phyloP scores from a whole-genome alignment of 2,888 invertebrate genomes.

The Malachius bipustulatus region DNA sequence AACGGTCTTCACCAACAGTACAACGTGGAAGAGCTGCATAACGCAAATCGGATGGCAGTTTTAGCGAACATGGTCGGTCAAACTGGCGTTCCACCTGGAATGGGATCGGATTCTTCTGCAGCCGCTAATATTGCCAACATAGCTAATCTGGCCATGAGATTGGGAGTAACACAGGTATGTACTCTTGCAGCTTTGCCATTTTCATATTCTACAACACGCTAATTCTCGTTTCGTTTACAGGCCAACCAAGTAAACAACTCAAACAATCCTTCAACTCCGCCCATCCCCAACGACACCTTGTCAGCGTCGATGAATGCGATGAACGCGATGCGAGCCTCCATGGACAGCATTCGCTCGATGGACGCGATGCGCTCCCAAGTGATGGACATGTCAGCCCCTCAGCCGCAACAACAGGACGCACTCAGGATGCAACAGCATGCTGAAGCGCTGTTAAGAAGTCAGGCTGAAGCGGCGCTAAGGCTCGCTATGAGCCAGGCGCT shows the following conservation, averaged over 20 bases:
- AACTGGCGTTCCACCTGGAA: constrained; percentile 45
- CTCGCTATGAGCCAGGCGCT: constrained; percentile 61
- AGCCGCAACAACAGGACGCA: constrained; percentile 35
- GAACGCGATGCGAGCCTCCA: constrained; percentile 48
- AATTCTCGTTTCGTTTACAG: constrained; percentile 21
- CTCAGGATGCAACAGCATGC: constrained; percentile 49
- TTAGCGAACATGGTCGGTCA: constrained; percentile 58
- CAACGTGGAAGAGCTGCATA: constrained; percentile 48
- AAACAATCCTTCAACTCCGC: constrained; percentile 38
- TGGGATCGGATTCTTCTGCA: constrained; percentile 41
- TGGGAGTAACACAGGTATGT: constrained; percentile 39
- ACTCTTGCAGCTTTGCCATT: neutral
- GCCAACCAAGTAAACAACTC: constrained; percentile 37
- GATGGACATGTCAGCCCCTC: constrained; percentile 37
- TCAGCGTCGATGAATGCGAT: constrained; percentile 44
- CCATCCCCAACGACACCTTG: constrained; percentile 36
- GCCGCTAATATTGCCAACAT: constrained; percentile 65
- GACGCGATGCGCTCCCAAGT: constrained; percentile 40
- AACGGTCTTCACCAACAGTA: constrained; percentile 52
- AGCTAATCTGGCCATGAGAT: constrained; percentile 60
- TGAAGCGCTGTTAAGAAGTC: constrained; percentile 69
- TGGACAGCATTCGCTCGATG: constrained; percentile 43
- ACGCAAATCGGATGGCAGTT: constrained; percentile 53
- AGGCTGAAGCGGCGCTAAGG: constrained; percentile 73
- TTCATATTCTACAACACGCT: too few species aligned